Conservation (phyloP, 2,113 vertebrate species). For the Bubalus kerabau region DNA sequence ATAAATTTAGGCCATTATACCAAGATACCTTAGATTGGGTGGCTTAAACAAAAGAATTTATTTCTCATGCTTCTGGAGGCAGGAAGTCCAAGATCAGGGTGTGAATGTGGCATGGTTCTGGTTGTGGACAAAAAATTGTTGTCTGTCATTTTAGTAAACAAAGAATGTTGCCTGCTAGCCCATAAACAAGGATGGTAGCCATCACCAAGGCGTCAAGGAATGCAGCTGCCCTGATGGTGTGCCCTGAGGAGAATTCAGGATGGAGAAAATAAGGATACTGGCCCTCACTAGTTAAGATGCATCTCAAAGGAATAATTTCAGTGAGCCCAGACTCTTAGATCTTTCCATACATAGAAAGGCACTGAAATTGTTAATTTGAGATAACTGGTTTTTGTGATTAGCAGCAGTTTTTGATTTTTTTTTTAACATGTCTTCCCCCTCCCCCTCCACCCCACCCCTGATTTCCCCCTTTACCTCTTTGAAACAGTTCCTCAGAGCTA, state of each 20-base stretch:
- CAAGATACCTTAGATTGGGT: not conserved
- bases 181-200: not conserved
- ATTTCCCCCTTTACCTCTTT: not conserved
- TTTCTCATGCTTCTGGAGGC: not conserved
- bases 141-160: not conserved
- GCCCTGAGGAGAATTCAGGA: not conserved
- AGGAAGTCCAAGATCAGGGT: not conserved
- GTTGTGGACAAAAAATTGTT: not conserved
- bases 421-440: not conserved
- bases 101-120: not conserved
- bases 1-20: not conserved
- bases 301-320: not conserved
- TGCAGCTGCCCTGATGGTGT: not conserved
- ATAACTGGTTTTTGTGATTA: not conserved
- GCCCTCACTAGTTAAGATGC: not conserved
- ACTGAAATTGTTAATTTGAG: not conserved
- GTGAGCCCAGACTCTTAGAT: not conserved
- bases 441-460: not conserved
- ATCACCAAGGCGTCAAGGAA: accelerated
- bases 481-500: not conserved
- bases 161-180: too few relatives aligned
- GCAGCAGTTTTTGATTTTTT: not conserved
- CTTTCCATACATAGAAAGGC: not conserved
- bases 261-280: not conserved
- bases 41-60: not conserved